phyloP scores from a whole-genome alignment of 2,888 invertebrate genomes.

The Tridacna gigas region DNA sequence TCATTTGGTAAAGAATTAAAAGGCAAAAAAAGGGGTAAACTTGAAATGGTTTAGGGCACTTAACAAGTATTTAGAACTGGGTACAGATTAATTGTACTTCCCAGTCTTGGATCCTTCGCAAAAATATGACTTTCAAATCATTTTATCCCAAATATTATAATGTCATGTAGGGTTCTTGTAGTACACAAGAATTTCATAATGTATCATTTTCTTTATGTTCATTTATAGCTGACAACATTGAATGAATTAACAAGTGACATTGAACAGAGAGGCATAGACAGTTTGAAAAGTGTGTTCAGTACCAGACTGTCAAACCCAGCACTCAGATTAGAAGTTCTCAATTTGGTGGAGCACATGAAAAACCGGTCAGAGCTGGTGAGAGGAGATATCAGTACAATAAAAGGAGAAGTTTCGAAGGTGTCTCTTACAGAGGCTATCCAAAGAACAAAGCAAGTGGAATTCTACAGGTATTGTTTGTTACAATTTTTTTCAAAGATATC shows the following conservation, averaged over 20 bases:
- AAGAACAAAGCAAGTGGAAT: conserved; percentile 63
- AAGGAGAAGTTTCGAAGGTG: conserved; percentile 55
- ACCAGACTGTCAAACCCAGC: conserved; percentile 62
- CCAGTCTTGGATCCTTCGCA: too few species aligned
- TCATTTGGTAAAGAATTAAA: too few species aligned
- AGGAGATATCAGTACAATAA: conserved; percentile 61
- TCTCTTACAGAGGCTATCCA: conserved; percentile 58
- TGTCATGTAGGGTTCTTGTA: too few species aligned
- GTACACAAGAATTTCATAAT: not conserved
- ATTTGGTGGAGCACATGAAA: conserved; percentile 62
- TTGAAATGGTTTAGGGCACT: too few species aligned
- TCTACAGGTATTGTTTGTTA: conserved; percentile 66
- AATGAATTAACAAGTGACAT: conserved; percentile 58
- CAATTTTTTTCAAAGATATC: not conserved
- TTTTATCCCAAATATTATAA: too few species aligned
- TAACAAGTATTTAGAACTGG: too few species aligned
- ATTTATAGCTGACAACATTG: conserved; percentile 65
- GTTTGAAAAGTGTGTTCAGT: conserved; percentile 62
- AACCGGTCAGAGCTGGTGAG: conserved; percentile 58
- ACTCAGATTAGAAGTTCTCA: conserved; percentile 45
- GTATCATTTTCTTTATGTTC: not conserved
- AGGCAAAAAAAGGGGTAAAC: too few species aligned
- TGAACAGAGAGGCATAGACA: conserved; percentile 57
- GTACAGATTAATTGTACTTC: too few species aligned
- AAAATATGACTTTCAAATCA: too few species aligned